Evolutionary conservation across 2,113 vertebrate genomes (phyloP).

Genomic region (Pomatorhinus ruficollis): DNA sequence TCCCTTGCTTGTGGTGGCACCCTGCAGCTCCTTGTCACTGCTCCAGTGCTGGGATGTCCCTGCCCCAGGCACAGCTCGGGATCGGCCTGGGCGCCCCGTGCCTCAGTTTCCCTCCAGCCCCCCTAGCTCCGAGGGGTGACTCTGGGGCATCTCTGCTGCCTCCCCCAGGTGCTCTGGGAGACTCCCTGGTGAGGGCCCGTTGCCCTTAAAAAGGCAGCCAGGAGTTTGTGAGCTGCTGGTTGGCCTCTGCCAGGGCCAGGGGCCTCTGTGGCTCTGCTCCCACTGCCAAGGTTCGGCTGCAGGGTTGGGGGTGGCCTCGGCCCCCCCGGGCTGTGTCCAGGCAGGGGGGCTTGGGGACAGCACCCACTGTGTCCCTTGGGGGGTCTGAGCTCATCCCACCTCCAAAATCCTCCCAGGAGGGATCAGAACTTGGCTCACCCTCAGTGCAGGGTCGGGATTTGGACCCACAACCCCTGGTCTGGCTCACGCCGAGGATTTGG

Average conservation of each 20-base stretch:
- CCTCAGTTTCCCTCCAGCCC: not conserved
- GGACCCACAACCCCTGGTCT: rapidly evolving
- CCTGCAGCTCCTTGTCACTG: not conserved
- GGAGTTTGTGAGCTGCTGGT: not conserved
- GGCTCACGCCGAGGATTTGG: rapidly evolving
- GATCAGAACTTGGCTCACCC: not conserved
- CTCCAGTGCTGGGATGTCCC: rapidly evolving
- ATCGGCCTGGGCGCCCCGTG: rapidly evolving
- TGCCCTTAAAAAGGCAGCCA: conserved; percentile 50
- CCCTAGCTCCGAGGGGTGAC: not conserved
- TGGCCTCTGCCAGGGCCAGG: not conserved
- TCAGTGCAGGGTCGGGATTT: rapidly evolving
- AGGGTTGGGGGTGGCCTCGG: not conserved
- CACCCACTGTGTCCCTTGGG: rapidly evolving
- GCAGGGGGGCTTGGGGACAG: not conserved
- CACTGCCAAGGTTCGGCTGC: rapidly evolving
- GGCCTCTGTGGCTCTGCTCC: rapidly evolving
- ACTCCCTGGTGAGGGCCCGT: rapidly evolving
- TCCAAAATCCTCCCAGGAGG: not conserved
- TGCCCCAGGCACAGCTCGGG: rapidly evolving
- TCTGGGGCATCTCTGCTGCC: not conserved
- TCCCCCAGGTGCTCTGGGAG: not conserved
- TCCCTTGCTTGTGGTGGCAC: not conserved
- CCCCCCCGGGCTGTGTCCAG: rapidly evolving
- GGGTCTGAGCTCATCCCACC: not conserved